Base-by-base conservation (phyloP, 2,888 invertebrate species). In the Platypus cylindrus region DNA sequence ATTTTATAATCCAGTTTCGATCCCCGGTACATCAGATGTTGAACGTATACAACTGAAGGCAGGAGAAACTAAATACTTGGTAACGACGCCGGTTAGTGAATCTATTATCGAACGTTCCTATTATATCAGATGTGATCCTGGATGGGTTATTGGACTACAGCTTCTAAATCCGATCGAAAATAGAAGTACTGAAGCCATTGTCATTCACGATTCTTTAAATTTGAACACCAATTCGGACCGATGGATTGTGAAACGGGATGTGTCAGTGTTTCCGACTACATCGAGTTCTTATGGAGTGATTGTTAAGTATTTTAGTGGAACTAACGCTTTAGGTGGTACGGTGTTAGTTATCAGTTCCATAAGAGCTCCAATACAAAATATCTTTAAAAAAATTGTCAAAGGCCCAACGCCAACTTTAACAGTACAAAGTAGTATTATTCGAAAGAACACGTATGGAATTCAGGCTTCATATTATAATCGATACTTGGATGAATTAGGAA, bases 151-250 rank as follows among this genome's bases (percentile, higher is more conserved):
- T 31, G 90, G 90, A 4, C 73, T 94, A 27, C 89, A 93, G 59
- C 71, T 94, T 11, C 62, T 94, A 3, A 93, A 91, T 63, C 90
- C 91, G 1, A 82, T 90, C 38, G 83, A 86, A 48, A 85, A 85
- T 55, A 75, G 82, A 40, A 89, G 87, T 33, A 78, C 84, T 0
- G 94, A 94, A 64, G 71, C 73, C 47, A 79, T 94, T 37, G 69
- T 74, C 23, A 73, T 91, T 32, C 73, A 80, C 45, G 86, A 90
- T 57, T 76, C 82, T 0, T 74, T 77, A 49, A 73, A 72, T 32
- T 70, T 75, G 32, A 73, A 76, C 40, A 65, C 67, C 36, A 67
- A 66, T 14, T 74, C 78, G 13, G 73, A 74, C 31, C 59, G 73
- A 33, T 93, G 89, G 87, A 71, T 78, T 47, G 65, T 90, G 0